phyloP scores from a whole-genome alignment of 2,113 vertebrate genomes.

The Aphyosemion australe region DNA sequence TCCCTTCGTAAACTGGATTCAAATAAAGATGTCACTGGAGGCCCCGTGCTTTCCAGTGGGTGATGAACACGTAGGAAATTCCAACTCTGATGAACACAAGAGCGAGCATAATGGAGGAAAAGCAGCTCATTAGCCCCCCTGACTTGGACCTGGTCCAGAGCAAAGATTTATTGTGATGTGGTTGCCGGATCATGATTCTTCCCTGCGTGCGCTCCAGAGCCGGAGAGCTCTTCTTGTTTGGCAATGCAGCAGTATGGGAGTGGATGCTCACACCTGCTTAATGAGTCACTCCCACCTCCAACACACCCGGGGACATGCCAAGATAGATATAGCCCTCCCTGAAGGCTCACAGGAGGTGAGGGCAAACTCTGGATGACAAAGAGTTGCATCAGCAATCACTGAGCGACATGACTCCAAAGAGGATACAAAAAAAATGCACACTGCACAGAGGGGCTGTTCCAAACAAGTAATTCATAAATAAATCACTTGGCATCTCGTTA shows the following conservation, averaged over 20 bases:
- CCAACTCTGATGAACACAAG: slow-evolving; percentile 59
- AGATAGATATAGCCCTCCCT: slow-evolving; percentile 80
- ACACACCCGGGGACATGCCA: slow-evolving; percentile 78
- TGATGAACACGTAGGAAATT: slow-evolving; percentile 58
- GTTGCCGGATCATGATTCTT: slow-evolving; percentile 72
- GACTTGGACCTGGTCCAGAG: slow-evolving; percentile 66
- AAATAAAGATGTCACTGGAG: slow-evolving; percentile 57
- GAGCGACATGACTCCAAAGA: slow-evolving; percentile 80
- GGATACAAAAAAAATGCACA: slow-evolving; percentile 60
- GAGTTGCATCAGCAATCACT: slow-evolving; percentile 85
- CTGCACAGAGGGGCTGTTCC: slow-evolving; percentile 75
- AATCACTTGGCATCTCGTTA: slow-evolving; percentile 82
- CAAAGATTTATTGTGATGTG: slow-evolving; percentile 73
- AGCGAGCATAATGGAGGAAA: slow-evolving; percentile 59
- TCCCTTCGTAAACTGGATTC: slow-evolving; percentile 26
- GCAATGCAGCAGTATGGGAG: slow-evolving; percentile 76
- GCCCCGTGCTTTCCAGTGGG: slow-evolving; percentile 50
- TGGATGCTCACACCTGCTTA: slow-evolving; percentile 81
- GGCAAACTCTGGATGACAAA: slow-evolving; percentile 82
- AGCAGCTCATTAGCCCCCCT: slow-evolving; percentile 67
- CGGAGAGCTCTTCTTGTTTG: slow-evolving; percentile 71
- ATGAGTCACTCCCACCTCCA: slow-evolving; percentile 77
- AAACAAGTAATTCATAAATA: slow-evolving; percentile 84
- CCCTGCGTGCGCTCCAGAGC: slow-evolving; percentile 71
- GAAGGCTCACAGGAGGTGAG: slow-evolving; percentile 79